Base-by-base conservation (phyloP, 1,140 invertebrate genomes). In the Formica exsecta region DNA sequence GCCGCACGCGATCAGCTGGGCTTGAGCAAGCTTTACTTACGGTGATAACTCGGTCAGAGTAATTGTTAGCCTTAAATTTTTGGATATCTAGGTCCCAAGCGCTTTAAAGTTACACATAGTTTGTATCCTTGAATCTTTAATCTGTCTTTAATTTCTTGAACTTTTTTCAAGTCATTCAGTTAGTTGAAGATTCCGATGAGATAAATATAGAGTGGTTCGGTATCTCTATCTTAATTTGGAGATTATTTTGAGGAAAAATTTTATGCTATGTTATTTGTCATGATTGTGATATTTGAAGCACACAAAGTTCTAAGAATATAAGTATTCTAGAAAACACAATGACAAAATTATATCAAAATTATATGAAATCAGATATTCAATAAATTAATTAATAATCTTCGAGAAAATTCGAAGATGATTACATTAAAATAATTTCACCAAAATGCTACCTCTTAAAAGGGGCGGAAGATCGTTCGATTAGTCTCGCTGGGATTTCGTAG, bases 1-100 rank as follows among this genome's bases (percentile, higher is more conserved):
- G 79, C 79, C 54, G 79, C 79, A 83, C 79, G 79, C 79, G 68
- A 81, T 59, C 66, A 61, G 44, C 7, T 32, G n/a, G 65, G 38
- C 54, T 7, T 25, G 66, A 51, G 57, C 4, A 29, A 54, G 19
- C 65, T 80, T 68, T 38, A 54, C 29, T 32, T 54, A 32, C 0
- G 61, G 25, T 6, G 25, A 38, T 29, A 59, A 41, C 36, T 62
- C 62, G n/a, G 16, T 32, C 25, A 3, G 7, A 16, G 19, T 2
- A 11, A n/a, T 68, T 29, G 41, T 73, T 73, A 61, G 48, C 68
- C 68, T 83, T 83, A 68, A 74, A 44, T 73, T 74, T 81, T 83
- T 44, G 38, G 66, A 44, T 32, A 41, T 32, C 16, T 41, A 71
- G 25, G 71, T 70, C 19, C 7, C 65, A 3, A 32, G 48, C 5